phyloP scores from a whole-genome alignment of 2,888 invertebrate genomes.

The Agriotes lineatus region DNA sequence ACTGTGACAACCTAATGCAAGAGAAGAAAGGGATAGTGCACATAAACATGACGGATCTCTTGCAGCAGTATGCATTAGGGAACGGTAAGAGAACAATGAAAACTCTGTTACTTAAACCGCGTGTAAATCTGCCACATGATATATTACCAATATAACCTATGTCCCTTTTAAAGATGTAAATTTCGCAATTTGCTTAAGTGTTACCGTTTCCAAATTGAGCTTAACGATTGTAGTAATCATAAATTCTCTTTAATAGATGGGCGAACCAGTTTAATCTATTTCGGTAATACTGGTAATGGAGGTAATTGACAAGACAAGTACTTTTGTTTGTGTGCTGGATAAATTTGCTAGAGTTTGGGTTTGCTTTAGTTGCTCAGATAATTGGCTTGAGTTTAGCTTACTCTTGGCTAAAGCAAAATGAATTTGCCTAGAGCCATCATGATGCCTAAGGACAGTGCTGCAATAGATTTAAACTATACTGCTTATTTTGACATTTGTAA shows the following conservation, averaged over 20 bases:
- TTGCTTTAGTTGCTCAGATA: background rate
- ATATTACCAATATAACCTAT: too few relatives aligned
- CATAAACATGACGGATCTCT: slow-evolving; percentile 91
- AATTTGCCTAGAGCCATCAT: slow-evolving; percentile 40
- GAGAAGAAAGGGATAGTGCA: slow-evolving; percentile 87
- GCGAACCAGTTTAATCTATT: slow-evolving; percentile 60
- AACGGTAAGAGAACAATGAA: slow-evolving; percentile 73
- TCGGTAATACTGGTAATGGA: slow-evolving; percentile 54
- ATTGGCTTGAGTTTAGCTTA: slow-evolving; percentile 24
- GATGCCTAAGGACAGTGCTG: too few relatives aligned
- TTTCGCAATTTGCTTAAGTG: background rate
- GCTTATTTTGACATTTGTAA: too few relatives aligned
- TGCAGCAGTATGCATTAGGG: slow-evolving; percentile 90
- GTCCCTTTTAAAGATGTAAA: background rate
- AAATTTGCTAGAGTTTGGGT: slow-evolving; percentile 29
- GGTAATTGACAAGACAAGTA: slow-evolving; percentile 50
- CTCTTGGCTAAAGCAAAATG: slow-evolving; percentile 46
- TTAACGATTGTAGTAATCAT: background rate
- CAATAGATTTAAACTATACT: too few relatives aligned
- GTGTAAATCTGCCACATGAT: too few relatives aligned
- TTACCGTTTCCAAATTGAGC: background rate
- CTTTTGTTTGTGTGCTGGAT: slow-evolving; percentile 40
- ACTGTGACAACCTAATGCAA: slow-evolving; percentile 92
- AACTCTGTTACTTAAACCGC: too few relatives aligned
- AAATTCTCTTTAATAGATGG: slow-evolving; percentile 56